Conservation (phyloP, 2,888 invertebrate genomes). For the Phaedon cochleariae region DNA sequence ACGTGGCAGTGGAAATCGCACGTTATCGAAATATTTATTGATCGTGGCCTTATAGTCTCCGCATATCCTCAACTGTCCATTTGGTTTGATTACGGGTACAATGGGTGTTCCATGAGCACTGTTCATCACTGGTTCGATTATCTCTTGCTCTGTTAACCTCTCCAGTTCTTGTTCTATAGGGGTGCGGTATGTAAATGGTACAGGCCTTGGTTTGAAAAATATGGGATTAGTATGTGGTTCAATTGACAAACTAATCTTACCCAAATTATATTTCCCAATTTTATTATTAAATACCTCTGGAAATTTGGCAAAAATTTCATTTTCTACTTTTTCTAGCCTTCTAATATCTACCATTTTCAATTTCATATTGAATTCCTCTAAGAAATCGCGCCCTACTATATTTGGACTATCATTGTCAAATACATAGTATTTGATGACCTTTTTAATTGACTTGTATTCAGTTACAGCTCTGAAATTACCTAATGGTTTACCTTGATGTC, state of each 20-base stretch:
- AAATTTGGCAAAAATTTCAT: background rate
- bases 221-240: background rate
- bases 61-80: slow-evolving; percentile 23
- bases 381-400: slow-evolving; percentile 13
- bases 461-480: background rate
- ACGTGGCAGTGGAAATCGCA: slow-evolving; percentile 19
- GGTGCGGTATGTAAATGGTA: background rate
- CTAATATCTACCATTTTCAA: background rate
- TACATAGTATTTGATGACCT: background rate
- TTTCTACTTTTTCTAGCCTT: background rate
- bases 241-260: background rate
- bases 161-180: too few species aligned
- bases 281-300: slow-evolving; percentile 4
- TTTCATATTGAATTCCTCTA: slow-evolving; percentile 6
- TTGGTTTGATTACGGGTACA: slow-evolving; percentile 16
- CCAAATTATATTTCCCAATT: background rate
- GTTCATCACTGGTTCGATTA: background rate
- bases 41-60: slow-evolving; percentile 22
- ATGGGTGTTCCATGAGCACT: slow-evolving; percentile 16
- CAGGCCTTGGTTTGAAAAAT: slow-evolving; percentile 2
- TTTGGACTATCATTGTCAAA: background rate
- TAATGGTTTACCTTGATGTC: background rate
- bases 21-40: slow-evolving; percentile 13
- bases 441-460: background rate
- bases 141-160: background rate